Percentiles rank a stretch among this genome's conserved stretches.
phyloP scores from a whole-genome alignment of 2,888 invertebrate species.

The Octonoba sinensis region DNA sequence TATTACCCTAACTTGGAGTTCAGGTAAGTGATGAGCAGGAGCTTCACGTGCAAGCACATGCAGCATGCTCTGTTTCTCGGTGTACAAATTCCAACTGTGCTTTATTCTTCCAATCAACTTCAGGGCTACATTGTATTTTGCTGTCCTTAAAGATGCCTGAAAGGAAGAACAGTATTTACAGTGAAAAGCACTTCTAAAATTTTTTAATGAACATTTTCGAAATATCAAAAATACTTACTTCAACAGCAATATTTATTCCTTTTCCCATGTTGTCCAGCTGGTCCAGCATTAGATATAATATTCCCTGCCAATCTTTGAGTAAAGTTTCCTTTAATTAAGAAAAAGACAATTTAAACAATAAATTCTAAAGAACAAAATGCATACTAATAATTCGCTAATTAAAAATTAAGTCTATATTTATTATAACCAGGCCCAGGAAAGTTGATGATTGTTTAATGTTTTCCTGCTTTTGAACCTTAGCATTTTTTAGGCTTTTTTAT shows the following conservation, averaged over 20 bases:
- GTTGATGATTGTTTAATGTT: too few relatives aligned
- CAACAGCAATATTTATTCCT: slow-evolving; percentile 70
- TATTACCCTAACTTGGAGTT: slow-evolving; percentile 66
- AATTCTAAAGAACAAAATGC: not conserved
- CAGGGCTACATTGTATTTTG: slow-evolving; percentile 72
- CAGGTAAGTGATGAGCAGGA: slow-evolving; percentile 49
- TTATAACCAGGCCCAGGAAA: too few relatives aligned
- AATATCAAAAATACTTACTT: slow-evolving; percentile 67
- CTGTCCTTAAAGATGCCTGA: slow-evolving; percentile 72
- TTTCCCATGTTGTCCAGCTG: slow-evolving; percentile 70
- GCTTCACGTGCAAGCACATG: slow-evolving; percentile 71
- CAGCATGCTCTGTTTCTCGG: slow-evolving; percentile 71
- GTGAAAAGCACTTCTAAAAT: not conserved
- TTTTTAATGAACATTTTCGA: not conserved
- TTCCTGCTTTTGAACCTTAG: too few relatives aligned
- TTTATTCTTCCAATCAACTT: slow-evolving; percentile 70
- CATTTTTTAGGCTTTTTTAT: too few relatives aligned
- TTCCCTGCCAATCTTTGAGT: slow-evolving; percentile 72
- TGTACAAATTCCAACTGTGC: slow-evolving; percentile 67
- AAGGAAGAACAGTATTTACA: slow-evolving; percentile 21
- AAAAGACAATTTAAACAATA: not conserved
- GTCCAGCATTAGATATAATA: slow-evolving; percentile 73
- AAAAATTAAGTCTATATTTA: too few relatives aligned
- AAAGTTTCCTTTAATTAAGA: slow-evolving; percentile 69
- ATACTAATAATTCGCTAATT: too few relatives aligned